phyloP scores from a whole-genome alignment of 2,888 invertebrate species.

The Tachina lurida region DNA sequence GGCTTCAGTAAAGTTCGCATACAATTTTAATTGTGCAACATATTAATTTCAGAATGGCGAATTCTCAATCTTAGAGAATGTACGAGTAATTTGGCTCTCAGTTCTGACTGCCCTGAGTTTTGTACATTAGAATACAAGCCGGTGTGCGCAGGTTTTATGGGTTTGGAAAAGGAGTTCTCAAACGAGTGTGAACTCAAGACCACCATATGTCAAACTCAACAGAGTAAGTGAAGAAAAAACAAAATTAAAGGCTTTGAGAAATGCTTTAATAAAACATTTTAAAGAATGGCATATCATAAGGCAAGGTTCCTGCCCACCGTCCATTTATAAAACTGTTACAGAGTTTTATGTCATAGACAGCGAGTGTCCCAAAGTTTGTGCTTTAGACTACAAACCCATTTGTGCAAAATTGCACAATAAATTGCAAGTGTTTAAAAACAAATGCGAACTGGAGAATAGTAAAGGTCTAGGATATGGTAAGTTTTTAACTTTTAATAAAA shows the following conservation, averaged over 20 bases:
- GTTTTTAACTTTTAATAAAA: background rate
- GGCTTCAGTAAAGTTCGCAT: background rate
- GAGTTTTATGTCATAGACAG: background rate
- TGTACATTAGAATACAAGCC: slow-evolving; percentile 30
- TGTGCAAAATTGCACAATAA: slow-evolving; percentile 29
- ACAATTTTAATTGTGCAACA: background rate
- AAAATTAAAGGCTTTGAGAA: background rate
- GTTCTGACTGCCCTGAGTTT: background rate
- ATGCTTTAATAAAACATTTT: background rate
- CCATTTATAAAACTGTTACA: background rate
- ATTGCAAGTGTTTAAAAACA: slow-evolving; percentile 9
- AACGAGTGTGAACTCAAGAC: slow-evolving; percentile 24
- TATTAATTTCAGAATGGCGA: slow-evolving; percentile 17
- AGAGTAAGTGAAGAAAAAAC: slow-evolving; percentile 7
- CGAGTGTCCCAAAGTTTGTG: slow-evolving; percentile 20
- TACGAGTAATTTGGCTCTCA: background rate
- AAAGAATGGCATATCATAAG: slow-evolving; percentile 26
- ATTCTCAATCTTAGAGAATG: background rate
- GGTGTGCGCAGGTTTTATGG: slow-evolving; percentile 32
- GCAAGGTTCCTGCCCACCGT: background rate
- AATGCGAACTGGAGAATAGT: slow-evolving; percentile 9
- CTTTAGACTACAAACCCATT: slow-evolving; percentile 9
- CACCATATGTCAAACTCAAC: slow-evolving; percentile 15
- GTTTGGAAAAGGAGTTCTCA: slow-evolving; percentile 17
- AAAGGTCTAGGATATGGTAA: background rate